These are phyloP conservation scores for Styela plicata DNA, from an alignment of 23 tunicate genomes.

Conservation along the genomic window DNA sequence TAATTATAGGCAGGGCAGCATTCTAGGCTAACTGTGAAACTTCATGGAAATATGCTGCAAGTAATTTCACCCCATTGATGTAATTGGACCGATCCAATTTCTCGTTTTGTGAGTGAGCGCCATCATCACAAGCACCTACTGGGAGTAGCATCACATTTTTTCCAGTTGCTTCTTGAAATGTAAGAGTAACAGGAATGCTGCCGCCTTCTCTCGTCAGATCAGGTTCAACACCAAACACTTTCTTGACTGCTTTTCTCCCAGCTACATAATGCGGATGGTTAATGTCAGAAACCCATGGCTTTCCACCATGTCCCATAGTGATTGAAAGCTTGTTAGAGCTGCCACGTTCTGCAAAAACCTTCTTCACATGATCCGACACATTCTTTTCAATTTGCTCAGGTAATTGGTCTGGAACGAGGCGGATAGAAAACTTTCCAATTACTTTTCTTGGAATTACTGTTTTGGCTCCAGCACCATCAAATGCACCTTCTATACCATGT, in stretches of 20 bases:
- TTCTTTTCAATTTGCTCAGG: slow-evolving; percentile 84
- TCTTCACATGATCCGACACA: slow-evolving; percentile 61
- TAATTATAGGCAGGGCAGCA: too few species aligned
- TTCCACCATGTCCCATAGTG: slow-evolving; percentile 94
- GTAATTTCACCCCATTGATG: slow-evolving; percentile 93
- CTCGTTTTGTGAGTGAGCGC: slow-evolving; percentile 99
- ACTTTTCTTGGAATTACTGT: slow-evolving; percentile 98
- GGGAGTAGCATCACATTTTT: slow-evolving; percentile 96
- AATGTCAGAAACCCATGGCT: slow-evolving; percentile 97
- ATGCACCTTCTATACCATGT: slow-evolving; percentile 99
- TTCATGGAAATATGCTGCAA: slow-evolving; percentile 92
- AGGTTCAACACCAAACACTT: slow-evolving; percentile 91
- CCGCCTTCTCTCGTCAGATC: slow-evolving; percentile 99
- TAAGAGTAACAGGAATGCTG: slow-evolving; percentile 95
- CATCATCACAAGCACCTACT: slow-evolving; percentile 97
- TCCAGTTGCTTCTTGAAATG: slow-evolving; percentile 99
- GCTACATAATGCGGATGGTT: slow-evolving; percentile 91
- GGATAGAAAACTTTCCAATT: slow-evolving; percentile 97
- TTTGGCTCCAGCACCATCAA: slow-evolving; percentile 97
- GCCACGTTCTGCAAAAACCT: slow-evolving; percentile 62
- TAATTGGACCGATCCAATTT: slow-evolving; percentile 94
- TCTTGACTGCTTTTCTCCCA: slow-evolving; percentile 90
- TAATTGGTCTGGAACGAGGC: slow-evolving; percentile 87
- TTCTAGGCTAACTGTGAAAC: slow-evolving; percentile 24
- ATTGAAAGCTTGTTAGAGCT: slow-evolving; percentile 61